These are phyloP conservation scores for Agelastica alni DNA, from an alignment of 2,888 invertebrate genomes.

Conservation along the genomic window DNA sequence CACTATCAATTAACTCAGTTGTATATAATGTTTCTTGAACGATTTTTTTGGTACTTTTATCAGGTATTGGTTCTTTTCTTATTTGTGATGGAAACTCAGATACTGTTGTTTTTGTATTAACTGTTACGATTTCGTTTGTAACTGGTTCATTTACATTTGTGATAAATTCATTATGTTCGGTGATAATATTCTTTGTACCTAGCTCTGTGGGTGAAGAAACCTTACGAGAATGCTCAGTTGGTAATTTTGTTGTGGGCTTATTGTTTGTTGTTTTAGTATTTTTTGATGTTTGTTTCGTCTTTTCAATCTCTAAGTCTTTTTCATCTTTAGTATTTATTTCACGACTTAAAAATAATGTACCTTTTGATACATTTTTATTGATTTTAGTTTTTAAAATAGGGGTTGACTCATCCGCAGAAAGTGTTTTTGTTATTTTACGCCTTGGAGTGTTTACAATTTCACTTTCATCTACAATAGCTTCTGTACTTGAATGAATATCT, in stretches of 20 bases:
- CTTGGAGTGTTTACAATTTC: not conserved
- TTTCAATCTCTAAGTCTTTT: too few relatives aligned
- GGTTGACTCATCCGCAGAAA: too few relatives aligned
- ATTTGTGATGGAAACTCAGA: conserved; percentile 41
- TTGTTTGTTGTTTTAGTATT: conserved; percentile 22
- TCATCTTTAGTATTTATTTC: too few relatives aligned
- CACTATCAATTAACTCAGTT: not conserved
- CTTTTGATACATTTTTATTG: too few relatives aligned
- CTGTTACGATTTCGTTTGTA: conserved; percentile 31
- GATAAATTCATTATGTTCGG: conserved; percentile 30
- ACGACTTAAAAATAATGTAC: too few relatives aligned
- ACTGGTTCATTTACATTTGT: conserved; percentile 33
- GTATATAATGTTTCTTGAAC: not conserved
- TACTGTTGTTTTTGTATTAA: conserved; percentile 25
- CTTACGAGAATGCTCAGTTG: not conserved
- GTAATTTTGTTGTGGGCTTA: not conserved
- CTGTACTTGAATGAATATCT: conserved; percentile 13
- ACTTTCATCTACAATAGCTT: not conserved
- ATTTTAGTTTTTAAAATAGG: not conserved
- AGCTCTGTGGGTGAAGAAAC: not conserved
- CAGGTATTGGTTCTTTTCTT: conserved; percentile 20
- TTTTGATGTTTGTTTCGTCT: conserved; percentile 23
- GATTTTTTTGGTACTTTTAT: conserved; percentile 22
- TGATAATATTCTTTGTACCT: not conserved
- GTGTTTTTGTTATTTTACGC: too few relatives aligned